These are phyloP conservation scores for Galaxias olidus DNA, from an alignment of 2,797 vertebrate genomes.

Conservation along the genomic window DNA sequence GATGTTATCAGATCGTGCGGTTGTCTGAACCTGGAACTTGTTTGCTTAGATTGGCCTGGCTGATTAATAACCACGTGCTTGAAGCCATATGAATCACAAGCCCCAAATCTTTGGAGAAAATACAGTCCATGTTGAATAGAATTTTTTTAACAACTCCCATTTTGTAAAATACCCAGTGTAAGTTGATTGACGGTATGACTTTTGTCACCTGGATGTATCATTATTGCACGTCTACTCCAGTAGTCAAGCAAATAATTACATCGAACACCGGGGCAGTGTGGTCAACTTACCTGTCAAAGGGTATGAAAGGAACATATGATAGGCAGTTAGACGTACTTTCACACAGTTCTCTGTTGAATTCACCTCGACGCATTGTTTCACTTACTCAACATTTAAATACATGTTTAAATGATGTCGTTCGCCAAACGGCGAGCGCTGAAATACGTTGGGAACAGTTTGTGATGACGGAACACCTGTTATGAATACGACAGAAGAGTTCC, in stretches of 20 bases:
- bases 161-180: no score
- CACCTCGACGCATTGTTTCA: conserved; percentile 16
- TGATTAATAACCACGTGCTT: conserved; percentile 87
- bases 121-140: conserved; percentile 17
- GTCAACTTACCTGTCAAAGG: conserved; percentile 23
- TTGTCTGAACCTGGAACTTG: background rate
- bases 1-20: conserved; percentile 60
- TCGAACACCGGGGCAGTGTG: background rate
- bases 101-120: conserved; percentile 83
- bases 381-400: no score
- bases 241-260: no score
- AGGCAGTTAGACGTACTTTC: conserved; percentile 17
- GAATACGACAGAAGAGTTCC: no score
- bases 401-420: no score
- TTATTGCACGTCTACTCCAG: background rate
- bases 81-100: conserved; percentile 88
- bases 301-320: background rate
- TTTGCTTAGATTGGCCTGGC: conserved; percentile 73
- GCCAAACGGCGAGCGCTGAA: no score
- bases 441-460: no score
- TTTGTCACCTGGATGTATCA: background rate
- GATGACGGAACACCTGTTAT: no score
- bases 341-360: conserved; percentile 24
- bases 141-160: no score
- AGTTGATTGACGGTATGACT: no score